phyloP scores from a whole-genome alignment of 92 coral and sea anemone genomes.

The Porites rus region DNA sequence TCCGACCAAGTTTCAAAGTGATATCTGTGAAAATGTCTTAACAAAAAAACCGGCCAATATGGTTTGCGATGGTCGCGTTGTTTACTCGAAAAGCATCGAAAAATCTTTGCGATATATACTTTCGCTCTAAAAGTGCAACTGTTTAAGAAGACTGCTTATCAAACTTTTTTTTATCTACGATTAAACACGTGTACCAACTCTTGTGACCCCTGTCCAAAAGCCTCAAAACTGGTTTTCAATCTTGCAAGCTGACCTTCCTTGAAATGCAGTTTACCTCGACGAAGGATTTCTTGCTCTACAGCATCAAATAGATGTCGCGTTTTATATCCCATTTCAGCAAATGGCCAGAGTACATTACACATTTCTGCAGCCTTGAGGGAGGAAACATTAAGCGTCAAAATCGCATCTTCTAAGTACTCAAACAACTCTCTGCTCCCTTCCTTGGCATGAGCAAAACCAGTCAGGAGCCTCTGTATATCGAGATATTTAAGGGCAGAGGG shows the following conservation, averaged over 20 bases:
- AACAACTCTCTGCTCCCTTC: background rate
- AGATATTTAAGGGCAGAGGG: background rate
- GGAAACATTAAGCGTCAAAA: background rate
- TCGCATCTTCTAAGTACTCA: background rate
- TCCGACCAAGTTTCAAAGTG: too few relatives aligned
- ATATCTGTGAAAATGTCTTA: too few relatives aligned
- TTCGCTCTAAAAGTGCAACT: too few relatives aligned
- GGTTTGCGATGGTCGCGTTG: too few relatives aligned
- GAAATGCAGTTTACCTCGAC: background rate
- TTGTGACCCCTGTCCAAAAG: background rate
- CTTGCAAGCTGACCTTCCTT: background rate
- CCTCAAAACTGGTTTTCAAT: background rate
- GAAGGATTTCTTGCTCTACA: background rate
- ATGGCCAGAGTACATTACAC: background rate
- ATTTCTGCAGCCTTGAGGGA: slow-evolving; percentile 4
- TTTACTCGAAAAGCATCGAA: too few relatives aligned
- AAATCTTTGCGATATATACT: too few relatives aligned
- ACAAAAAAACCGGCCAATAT: too few relatives aligned
- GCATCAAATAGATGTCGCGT: background rate
- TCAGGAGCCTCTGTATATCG: background rate
- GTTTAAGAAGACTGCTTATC: background rate
- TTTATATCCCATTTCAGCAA: background rate
- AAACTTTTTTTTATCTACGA: background rate
- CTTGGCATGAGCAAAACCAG: background rate
- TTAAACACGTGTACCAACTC: background rate